phyloP scores from a whole-genome alignment of 2,113 vertebrate genomes.

The Callionymus lyra region DNA sequence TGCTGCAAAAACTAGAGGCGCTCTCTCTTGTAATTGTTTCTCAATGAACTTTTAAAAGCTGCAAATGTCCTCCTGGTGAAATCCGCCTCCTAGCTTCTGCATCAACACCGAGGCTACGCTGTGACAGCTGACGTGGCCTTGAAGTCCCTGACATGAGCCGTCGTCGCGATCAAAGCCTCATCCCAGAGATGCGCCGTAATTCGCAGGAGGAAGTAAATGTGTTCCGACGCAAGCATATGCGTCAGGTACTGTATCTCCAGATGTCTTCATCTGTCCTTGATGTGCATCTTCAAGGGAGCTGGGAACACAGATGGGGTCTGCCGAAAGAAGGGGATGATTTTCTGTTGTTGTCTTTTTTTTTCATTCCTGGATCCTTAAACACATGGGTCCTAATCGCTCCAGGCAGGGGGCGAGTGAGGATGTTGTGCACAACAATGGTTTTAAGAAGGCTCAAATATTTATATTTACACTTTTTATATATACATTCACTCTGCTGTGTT shows the following conservation, averaged over 20 bases:
- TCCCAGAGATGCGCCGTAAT: slow-evolving; percentile 42
- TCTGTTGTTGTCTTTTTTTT: slow-evolving; percentile 17
- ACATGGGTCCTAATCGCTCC: slow-evolving; percentile 8
- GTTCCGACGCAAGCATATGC: slow-evolving; percentile 63
- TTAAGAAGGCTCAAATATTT: no score
- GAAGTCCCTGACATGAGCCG: slow-evolving; percentile 21
- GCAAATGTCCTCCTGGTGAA: no score
- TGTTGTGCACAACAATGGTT: no score
- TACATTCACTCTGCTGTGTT: no score
- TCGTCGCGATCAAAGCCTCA: slow-evolving; percentile 57
- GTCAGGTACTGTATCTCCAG: slow-evolving; percentile 58
- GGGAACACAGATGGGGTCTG: slow-evolving; percentile 53
- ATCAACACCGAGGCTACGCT: slow-evolving; percentile 16
- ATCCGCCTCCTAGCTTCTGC: not conserved
- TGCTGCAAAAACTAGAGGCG: no score
- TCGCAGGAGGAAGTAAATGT: slow-evolving; percentile 51
- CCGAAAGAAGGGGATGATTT: slow-evolving; percentile 27
- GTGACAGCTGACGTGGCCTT: slow-evolving; percentile 1
- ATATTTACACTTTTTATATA: no score
- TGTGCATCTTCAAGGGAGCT: slow-evolving; percentile 49
- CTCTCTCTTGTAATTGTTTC: not conserved
- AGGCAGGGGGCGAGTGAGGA: no score
- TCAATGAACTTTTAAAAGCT: slow-evolving; percentile 2
- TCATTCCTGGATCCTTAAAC: slow-evolving; percentile 21
- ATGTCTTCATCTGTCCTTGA: slow-evolving; percentile 61